Evolutionary conservation across 2,113 vertebrate genomes (phyloP).

Genomic region (Sus scrofa): T2T-Sscrofa CM000819.6:125487501-125488000

Average conservation of each 20-base stretch:
- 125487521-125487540: not conserved
- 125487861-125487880: not conserved
- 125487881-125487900: not conserved
- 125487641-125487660: constrained; percentile 28
- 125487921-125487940: constrained; percentile 1
- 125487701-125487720: not conserved
- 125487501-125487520: not conserved
- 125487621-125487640: not conserved
- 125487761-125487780: constrained; percentile 65
- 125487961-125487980: constrained; percentile 36
- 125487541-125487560: not conserved
- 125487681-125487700: not conserved
- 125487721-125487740: not conserved
- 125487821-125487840: not conserved
- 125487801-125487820: not conserved
- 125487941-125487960: not conserved
- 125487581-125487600: not conserved
- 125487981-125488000: not conserved
- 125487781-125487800: constrained; percentile 60
- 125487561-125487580: constrained; percentile 47
- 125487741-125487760: constrained; percentile 1
- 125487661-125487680: constrained; percentile 29
- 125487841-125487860: not conserved
- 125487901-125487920: constrained; percentile 4
- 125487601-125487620: not conserved